These are phyloP conservation scores for Schizopygopsis pylzovi DNA, from an alignment of 2,797 vertebrate genomes.

Conservation along the genomic window DNA sequence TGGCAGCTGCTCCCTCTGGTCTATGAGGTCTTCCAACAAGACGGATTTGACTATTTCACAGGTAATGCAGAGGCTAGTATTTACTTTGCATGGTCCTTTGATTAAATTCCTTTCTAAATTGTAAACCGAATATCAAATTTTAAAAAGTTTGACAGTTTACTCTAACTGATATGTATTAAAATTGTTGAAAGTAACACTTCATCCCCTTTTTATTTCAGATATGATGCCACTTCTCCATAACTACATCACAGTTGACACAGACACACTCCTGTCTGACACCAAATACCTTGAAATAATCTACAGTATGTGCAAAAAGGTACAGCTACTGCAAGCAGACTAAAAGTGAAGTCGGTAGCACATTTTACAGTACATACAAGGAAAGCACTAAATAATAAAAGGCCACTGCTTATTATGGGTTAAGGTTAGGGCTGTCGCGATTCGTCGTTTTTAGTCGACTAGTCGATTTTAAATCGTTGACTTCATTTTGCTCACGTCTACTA, in stretches of 20 bases:
- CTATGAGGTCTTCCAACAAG: conserved; percentile 98
- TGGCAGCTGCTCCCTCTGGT: conserved; percentile 98
- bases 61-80: conserved; percentile 72
- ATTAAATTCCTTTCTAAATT: background rate
- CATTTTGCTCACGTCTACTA: too few relatives aligned
- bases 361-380: background rate
- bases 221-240: conserved; percentile 99
- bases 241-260: conserved; percentile 97
- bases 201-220: conserved; percentile 75
- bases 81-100: background rate
- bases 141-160: background rate
- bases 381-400: background rate
- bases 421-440: background rate
- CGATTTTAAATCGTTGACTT: too few relatives aligned
- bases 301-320: conserved; percentile 99
- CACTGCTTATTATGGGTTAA: background rate
- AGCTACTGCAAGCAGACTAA: background rate
- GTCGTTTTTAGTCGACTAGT: too few relatives aligned
- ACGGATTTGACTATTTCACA: conserved; percentile 99
- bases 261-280: conserved; percentile 95
- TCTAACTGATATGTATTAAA: background rate
- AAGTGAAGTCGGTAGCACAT: background rate
- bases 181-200: background rate
- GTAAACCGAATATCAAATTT: background rate
- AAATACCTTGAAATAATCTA: conserved; percentile 99